Evolutionary conservation across 2,113 vertebrate species (phyloP).

Genomic region (Leptobrachium leishanense): DNA sequence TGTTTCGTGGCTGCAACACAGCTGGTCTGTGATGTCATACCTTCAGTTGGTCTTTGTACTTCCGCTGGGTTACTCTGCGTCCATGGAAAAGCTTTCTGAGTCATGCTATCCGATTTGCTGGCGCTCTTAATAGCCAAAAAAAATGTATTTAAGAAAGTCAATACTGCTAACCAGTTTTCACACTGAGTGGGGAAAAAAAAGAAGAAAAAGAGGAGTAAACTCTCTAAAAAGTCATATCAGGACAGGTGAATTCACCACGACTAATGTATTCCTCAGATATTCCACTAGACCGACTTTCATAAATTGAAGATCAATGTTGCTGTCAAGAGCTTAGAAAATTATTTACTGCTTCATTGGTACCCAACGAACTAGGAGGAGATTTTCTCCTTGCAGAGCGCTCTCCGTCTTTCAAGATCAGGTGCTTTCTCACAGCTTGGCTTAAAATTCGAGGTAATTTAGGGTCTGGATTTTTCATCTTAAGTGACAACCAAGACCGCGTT

Average conservation of each 20-base stretch:
- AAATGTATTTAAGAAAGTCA: not conserved
- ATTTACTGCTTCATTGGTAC: conserved; percentile 57
- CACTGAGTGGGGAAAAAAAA: not conserved
- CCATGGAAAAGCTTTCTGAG: conserved; percentile 14
- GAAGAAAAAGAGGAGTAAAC: not conserved
- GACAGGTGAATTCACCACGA: conserved; percentile 48
- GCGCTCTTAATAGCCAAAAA: conserved; percentile 11
- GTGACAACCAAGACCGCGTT: not conserved
- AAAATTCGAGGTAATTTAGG: not conserved
- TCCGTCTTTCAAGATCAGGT: not conserved
- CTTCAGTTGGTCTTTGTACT: conserved; percentile 21
- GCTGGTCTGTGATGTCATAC: conserved; percentile 34
- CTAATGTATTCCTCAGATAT: conserved; percentile 54
- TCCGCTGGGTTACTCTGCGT: conserved; percentile 14
- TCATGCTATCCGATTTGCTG: conserved; percentile 18
- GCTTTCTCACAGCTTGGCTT: not conserved
- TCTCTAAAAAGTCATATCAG: conserved; percentile 12
- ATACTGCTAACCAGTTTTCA: not conserved
- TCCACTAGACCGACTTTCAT: conserved; percentile 37
- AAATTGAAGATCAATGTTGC: conserved; percentile 47
- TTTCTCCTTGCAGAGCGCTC: conserved; percentile 49
- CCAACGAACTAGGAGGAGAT: conserved; percentile 54
- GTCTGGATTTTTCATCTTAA: not conserved
- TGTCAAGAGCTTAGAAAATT: conserved; percentile 53
- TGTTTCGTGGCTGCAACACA: not conserved